These are phyloP conservation scores for Tiliacea aurago DNA, from an alignment of 2,888 invertebrate genomes.

Conservation along the genomic window DNA sequence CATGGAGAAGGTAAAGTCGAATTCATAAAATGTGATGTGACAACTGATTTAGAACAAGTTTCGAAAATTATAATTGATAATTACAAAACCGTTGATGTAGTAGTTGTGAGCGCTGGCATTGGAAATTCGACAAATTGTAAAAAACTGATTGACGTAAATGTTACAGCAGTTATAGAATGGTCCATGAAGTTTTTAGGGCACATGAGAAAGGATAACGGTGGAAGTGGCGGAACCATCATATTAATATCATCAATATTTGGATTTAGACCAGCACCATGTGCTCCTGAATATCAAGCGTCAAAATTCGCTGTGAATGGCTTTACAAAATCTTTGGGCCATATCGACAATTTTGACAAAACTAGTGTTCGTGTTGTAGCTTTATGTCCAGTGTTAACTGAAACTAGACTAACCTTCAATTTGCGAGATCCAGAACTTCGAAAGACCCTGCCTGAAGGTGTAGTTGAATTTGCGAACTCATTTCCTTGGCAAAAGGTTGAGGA, in stretches of 20 bases:
- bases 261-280: slow-evolving; percentile 39
- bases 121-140: not conserved
- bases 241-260: slow-evolving; percentile 82
- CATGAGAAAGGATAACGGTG: slow-evolving; percentile 86
- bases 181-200: slow-evolving; percentile 85
- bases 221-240: slow-evolving; percentile 90
- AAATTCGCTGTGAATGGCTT: slow-evolving; percentile 87
- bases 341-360: slow-evolving; percentile 79
- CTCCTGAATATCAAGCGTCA: slow-evolving; percentile 76
- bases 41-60: slow-evolving; percentile 49
- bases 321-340: slow-evolving; percentile 80
- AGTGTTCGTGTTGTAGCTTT: slow-evolving; percentile 70
- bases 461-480: slow-evolving; percentile 25
- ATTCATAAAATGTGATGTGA: slow-evolving; percentile 69
- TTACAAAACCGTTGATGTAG: slow-evolving; percentile 45
- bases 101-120: slow-evolving; percentile 50
- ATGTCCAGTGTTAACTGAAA: slow-evolving; percentile 60
- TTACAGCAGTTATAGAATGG: slow-evolving; percentile 57
- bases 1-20: slow-evolving; percentile 49
- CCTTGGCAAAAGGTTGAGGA: slow-evolving; percentile 71
- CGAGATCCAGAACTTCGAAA: slow-evolving; percentile 11
- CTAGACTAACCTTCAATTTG: not conserved
- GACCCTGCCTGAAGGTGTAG: slow-evolving; percentile 13
- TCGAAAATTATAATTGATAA: slow-evolving; percentile 32
- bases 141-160: slow-evolving; percentile 38